Evolutionary conservation across 2,113 vertebrate genomes (phyloP).

Genomic region (Peromyscus maniculatus): DNA sequence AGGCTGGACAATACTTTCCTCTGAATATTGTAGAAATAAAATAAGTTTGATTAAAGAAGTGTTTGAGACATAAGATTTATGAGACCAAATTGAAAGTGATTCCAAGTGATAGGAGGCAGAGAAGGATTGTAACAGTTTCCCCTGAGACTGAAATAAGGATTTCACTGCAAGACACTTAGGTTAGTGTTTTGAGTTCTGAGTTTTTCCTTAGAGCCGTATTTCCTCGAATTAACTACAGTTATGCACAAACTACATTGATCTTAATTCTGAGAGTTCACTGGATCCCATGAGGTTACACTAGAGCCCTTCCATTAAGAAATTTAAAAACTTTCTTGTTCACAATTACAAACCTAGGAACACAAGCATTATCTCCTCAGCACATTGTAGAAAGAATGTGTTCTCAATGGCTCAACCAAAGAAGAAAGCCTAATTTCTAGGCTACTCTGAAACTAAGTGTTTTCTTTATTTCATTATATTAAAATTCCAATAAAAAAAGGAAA

Average conservation of each 20-base stretch:
- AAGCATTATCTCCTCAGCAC: background rate
- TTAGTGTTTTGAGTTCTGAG: background rate
- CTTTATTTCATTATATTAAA: slow-evolving; percentile 22
- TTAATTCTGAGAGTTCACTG: background rate
- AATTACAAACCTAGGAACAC: background rate
- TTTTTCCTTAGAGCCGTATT: background rate
- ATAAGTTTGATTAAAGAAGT: slow-evolving; percentile 19
- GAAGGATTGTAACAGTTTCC: background rate
- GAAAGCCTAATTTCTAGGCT: slow-evolving; percentile 39
- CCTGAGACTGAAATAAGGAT: background rate
- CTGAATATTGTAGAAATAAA: background rate
- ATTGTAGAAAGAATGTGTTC: background rate
- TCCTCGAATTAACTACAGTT: background rate
- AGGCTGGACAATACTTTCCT: background rate
- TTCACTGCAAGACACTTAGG: background rate
- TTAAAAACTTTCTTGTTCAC: slow-evolving; percentile 25
- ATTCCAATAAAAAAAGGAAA: background rate
- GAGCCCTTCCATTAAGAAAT: background rate
- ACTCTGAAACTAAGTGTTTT: background rate
- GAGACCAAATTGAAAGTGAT: background rate
- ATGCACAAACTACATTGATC: background rate
- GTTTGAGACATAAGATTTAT: slow-evolving; percentile 8
- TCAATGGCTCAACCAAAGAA: background rate
- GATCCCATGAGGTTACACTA: background rate
- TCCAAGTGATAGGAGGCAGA: background rate